Evolutionary conservation across 2,113 vertebrate genomes (phyloP), one percentile per base, ranked within the genome.

Genomic region (Eretmochelys imbricata): DNA sequence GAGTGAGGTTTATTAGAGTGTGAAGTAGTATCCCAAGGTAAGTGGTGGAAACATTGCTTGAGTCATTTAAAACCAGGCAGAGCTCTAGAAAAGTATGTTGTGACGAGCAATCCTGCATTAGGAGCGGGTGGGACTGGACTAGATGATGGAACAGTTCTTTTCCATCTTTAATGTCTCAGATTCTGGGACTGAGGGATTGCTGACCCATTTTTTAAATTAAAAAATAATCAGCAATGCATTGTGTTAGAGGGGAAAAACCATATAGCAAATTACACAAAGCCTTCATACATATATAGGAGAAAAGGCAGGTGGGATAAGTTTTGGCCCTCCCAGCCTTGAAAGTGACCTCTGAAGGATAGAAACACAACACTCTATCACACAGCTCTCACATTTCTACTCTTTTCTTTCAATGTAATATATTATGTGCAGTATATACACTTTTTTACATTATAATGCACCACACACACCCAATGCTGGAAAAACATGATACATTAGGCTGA

Each of bases 391-490:
- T 91, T 85, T 6, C 57, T 75, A 38, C n/a, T 72, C 16, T 53
- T 35, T n/a, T 35, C 51, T 93, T 84, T n/a, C 65, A 53, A 62
- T 55, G 8, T 38, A 81, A 54, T 5, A 42, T 20, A 20, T 72
- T 92, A 95, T 93, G 35, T 93, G 85, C 90, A 91, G 20, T 27
- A 91, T 54, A 86, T 79, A 82, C 42, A 87, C 10, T 90, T 82
- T 89, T 92, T 91, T 94, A 85, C 93, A 92, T 82, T 91, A 83
- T 49, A 88, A 91, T 90, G 88, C 88, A 96, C 62, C 85, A 81
- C 29, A 48, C 38, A 62, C 65, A 38, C 76, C n/a, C 49, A 91
- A 5, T 35, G 65, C 57, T 93, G 24, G 49, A 95, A 94, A 69
- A 80, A 83, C 9, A 16, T 62, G 38, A 80, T 22, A 80, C 4